Percentiles rank a stretch among this genome's conserved stretches.
phyloP scores from a whole-genome alignment of 2,888 invertebrate genomes.

The Trachelus iudaicus region DNA sequence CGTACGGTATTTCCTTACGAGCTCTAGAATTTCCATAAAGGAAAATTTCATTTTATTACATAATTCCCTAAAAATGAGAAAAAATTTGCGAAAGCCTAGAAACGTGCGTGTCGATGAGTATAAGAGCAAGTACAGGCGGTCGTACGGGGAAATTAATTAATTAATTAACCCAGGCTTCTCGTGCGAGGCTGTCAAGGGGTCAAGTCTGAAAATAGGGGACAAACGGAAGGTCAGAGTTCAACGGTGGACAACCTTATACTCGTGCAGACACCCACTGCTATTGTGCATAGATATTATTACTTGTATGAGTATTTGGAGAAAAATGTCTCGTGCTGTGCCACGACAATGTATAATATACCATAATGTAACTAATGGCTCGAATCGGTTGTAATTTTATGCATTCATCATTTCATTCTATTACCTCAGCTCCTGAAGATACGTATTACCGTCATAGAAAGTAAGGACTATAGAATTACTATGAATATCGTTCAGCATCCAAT shows the following conservation, averaged over 20 bases:
- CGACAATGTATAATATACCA: no score
- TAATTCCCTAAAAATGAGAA: background rate
- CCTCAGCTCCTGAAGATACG: background rate
- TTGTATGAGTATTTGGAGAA: background rate
- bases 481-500: background rate
- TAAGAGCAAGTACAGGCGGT: conserved; percentile 30
- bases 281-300: background rate
- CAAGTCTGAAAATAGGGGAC: conserved; percentile 56
- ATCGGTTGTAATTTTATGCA: background rate
- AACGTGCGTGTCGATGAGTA: background rate
- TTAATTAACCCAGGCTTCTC: conserved; percentile 52
- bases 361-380: background rate
- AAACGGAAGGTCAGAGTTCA: conserved; percentile 51
- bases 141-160: conserved; percentile 56
- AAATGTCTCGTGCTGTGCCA: background rate
- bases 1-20: background rate
- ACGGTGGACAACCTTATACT: conserved; percentile 9
- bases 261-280: background rate
- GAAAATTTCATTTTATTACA: no score
- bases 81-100: background rate
- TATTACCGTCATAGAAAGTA: background rate
- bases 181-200: conserved; percentile 50
- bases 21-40: background rate
- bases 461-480: background rate
- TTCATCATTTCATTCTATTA: background rate